These are phyloP conservation scores for Polyommatus iphigenia DNA, from an alignment of 2,888 invertebrate genomes.

Conservation along the genomic window DNA sequence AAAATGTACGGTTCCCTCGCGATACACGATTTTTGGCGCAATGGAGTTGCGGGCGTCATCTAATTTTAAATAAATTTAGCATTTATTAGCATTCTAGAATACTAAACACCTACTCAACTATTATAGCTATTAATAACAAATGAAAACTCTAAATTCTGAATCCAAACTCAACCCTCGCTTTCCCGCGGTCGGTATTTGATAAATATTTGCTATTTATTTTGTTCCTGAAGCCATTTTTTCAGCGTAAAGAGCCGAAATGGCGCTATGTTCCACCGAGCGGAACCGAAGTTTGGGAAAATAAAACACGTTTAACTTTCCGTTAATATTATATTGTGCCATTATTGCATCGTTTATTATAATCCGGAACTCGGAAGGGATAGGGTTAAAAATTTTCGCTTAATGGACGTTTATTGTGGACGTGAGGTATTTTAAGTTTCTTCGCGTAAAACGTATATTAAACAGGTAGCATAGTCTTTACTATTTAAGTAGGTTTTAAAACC, in stretches of 20 bases:
- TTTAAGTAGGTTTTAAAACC: too few relatives aligned
- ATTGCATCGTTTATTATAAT: conserved; percentile 79
- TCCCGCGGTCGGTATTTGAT: conserved; percentile 62
- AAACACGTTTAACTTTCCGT: conserved; percentile 79
- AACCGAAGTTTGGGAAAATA: conserved; percentile 74
- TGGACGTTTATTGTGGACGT: too few relatives aligned
- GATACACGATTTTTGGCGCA: too few relatives aligned
- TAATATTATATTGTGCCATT: conserved; percentile 80
- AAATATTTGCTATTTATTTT: conserved; percentile 75
- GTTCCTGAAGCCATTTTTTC: conserved; percentile 68
- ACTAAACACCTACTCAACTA: background rate
- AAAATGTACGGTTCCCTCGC: too few relatives aligned
- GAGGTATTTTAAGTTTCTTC: too few relatives aligned
- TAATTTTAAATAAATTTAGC: too few relatives aligned
- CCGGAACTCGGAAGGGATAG: conserved; percentile 66
- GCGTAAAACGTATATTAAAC: background rate
- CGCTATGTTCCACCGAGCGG: conserved; percentile 58
- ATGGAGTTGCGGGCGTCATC: too few relatives aligned
- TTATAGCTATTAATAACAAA: background rate
- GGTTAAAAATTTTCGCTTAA: conserved; percentile 71
- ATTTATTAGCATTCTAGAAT: background rate
- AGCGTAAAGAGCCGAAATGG: conserved; percentile 65
- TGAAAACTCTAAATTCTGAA: conserved; percentile 15
- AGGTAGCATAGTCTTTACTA: background rate
- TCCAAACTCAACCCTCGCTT: conserved; percentile 48